Percentiles rank a stretch among this genome's conserved stretches.
Evolutionary conservation across 1,140 invertebrate species (phyloP).

Genomic region (Eumaeus atala): DNA sequence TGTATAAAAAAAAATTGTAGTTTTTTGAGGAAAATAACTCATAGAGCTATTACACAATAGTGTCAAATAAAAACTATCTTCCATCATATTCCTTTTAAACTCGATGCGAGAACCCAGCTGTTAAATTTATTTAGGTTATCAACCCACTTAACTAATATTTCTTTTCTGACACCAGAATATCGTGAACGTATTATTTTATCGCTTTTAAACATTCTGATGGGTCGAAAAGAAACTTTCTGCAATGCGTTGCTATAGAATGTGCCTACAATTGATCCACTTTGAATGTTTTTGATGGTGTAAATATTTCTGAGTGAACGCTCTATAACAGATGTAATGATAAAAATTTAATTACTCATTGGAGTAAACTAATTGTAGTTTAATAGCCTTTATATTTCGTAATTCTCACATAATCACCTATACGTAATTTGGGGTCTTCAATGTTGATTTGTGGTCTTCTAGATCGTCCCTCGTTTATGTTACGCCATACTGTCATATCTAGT

Average conservation of each 20-base stretch:
- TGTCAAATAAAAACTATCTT: conserved; percentile 30
- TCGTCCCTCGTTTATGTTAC: conserved; percentile 35
- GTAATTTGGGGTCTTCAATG: conserved; percentile 14
- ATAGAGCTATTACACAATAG: conserved; percentile 37
- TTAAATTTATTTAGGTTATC: conserved; percentile 31
- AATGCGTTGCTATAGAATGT: conserved; percentile 35
- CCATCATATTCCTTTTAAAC: background rate
- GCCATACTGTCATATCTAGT: conserved; percentile 37
- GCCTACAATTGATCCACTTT: conserved; percentile 32
- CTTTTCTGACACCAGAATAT: conserved; percentile 28
- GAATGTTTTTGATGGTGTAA: conserved; percentile 38
- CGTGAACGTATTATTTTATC: conserved; percentile 27
- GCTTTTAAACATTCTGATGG: conserved; percentile 25
- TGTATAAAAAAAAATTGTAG: conserved; percentile 32
- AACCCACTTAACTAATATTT: conserved; percentile 34
- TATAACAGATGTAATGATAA: conserved; percentile 38
- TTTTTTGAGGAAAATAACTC: conserved; percentile 38
- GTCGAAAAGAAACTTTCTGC: conserved; percentile 25
- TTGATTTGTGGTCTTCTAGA: conserved; percentile 10
- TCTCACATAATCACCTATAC: conserved; percentile 29
- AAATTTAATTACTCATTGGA: conserved; percentile 49
- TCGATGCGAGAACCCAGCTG: background rate
- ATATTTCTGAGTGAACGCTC: conserved; percentile 29
- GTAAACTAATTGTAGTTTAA: conserved; percentile 39
- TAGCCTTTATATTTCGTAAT: conserved; percentile 37